Percentiles rank a stretch among this genome's conserved stretches.
phyloP scores from a whole-genome alignment of 2,113 vertebrate species.

The Rhinoptilus africanus region DNA sequence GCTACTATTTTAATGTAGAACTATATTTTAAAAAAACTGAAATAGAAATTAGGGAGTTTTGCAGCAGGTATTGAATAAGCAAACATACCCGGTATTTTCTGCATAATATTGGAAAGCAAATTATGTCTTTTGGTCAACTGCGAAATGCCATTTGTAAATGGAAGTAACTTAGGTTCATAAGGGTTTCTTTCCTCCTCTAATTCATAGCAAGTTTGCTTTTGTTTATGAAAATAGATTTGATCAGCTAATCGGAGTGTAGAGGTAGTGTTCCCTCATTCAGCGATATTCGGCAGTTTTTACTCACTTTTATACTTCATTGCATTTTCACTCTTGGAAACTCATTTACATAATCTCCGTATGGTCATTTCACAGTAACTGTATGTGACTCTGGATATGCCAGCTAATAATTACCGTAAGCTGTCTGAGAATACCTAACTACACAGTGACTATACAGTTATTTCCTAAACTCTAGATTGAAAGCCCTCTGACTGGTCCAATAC shows the following conservation, averaged over 20 bases:
- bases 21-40: background rate
- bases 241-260: background rate
- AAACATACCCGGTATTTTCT: background rate
- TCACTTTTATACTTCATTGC: conserved; percentile 44
- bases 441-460: background rate
- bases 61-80: background rate
- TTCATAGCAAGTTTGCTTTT: background rate
- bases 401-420: conserved; percentile 40
- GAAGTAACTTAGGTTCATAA: background rate
- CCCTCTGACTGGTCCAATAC: background rate
- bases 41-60: background rate
- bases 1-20: background rate
- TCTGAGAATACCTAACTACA: conserved; percentile 2
- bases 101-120: background rate
- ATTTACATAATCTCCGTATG: conserved; percentile 64
- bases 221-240: conserved; percentile 10
- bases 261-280: background rate
- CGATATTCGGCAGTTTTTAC: background rate
- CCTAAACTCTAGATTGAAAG: conserved; percentile 6
- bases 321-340: conserved; percentile 39
- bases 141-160: background rate
- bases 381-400: conserved; percentile 18
- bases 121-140: background rate
- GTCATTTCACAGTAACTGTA: conserved; percentile 61
- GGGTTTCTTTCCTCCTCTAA: background rate